phyloP scores from a whole-genome alignment of 2,113 vertebrate species.

The Megalops atlanticus region DNA sequence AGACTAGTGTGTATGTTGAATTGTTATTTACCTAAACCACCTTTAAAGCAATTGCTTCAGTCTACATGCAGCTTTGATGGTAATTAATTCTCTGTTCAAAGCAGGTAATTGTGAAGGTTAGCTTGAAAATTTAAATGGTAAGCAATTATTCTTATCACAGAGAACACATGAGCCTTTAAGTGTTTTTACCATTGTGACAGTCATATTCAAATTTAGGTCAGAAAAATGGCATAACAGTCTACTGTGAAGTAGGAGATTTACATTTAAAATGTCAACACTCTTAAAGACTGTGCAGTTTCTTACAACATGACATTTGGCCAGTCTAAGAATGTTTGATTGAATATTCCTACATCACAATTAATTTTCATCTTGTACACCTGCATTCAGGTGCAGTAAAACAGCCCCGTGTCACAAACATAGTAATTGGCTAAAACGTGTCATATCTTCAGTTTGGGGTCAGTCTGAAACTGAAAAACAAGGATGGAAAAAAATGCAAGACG shows the following conservation, averaged over 20 bases:
- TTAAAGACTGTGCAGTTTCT: not conserved
- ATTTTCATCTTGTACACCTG: not conserved
- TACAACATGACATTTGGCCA: no score
- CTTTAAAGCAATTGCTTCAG: conserved; percentile 10
- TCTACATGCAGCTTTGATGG: conserved; percentile 13
- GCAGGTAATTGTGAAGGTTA: conserved; percentile 11
- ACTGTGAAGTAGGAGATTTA: conserved; percentile 5
- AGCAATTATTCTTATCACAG: conserved; percentile 18
- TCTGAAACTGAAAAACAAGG: no score
- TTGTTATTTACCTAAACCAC: not conserved
- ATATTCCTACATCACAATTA: not conserved
- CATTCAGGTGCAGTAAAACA: not conserved
- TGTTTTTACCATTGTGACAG: conserved; percentile 7
- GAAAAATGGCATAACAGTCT: conserved; percentile 1
- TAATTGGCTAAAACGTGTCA: not conserved
- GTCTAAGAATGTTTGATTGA: not conserved
- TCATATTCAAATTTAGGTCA: conserved; percentile 8
- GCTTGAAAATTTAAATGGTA: conserved; percentile 11
- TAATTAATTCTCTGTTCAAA: conserved; percentile 23
- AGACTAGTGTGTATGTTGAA: not conserved
- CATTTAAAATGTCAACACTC: not conserved
- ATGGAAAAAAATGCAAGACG: no score
- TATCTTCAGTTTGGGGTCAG: no score
- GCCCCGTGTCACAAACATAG: not conserved
- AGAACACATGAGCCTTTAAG: conserved; percentile 16